phyloP scores from a whole-genome alignment of 2,888 invertebrate species.

The Brachyptera putata region DNA sequence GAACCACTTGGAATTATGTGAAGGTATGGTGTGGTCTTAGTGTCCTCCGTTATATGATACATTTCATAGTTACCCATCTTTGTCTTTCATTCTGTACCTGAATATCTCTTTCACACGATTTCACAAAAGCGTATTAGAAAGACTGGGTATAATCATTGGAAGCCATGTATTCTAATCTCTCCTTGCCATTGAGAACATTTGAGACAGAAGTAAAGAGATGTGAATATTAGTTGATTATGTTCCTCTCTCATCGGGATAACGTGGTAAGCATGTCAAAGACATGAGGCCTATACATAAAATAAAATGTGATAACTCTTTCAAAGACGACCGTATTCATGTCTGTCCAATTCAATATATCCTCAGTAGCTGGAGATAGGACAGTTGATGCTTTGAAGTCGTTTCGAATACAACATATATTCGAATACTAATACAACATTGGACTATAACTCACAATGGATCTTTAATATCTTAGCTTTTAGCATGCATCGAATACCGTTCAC shows the following conservation, averaged over 20 bases:
- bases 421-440: background rate
- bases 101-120: background rate
- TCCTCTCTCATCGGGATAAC: background rate
- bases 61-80: background rate
- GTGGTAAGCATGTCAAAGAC: slow-evolving; percentile 12
- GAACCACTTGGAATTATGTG: slow-evolving; percentile 8
- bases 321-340: no score
- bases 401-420: slow-evolving; percentile 5
- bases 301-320: background rate
- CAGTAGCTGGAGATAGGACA: background rate
- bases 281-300: background rate
- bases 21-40: slow-evolving; percentile 10
- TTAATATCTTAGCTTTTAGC: background rate
- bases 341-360: background rate
- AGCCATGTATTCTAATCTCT: slow-evolving; percentile 15
- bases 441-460: background rate
- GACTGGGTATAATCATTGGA: slow-evolving; percentile 15
- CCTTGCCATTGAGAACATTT: background rate
- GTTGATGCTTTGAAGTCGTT: slow-evolving; percentile 10
- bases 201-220: slow-evolving; percentile 9
- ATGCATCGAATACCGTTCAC: background rate
- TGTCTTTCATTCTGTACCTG: slow-evolving; percentile 5
- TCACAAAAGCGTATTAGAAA: slow-evolving; percentile 21
- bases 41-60: slow-evolving; percentile 1
- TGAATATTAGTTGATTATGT: slow-evolving; percentile 15